Percentiles rank a stretch among this genome's conserved stretches.
Evolutionary conservation across 2,888 invertebrate genomes (phyloP).

Genomic region (Lepidochitona cinerea): DNA sequence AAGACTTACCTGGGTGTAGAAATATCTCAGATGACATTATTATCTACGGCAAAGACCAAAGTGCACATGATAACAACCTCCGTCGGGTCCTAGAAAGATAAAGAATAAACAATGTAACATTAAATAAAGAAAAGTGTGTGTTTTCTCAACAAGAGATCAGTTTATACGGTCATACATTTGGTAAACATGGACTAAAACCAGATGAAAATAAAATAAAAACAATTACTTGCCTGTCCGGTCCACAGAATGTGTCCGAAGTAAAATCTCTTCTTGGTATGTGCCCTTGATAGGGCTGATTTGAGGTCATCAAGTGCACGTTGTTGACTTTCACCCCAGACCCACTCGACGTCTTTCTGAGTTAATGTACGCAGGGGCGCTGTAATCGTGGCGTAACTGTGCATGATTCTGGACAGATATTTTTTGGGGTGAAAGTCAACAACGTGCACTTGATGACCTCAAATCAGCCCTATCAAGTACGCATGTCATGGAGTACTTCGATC

Average conservation of each 20-base stretch:
- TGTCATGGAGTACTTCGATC: slow-evolving; percentile 20
- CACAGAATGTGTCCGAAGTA: slow-evolving; percentile 14
- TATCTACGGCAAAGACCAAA: slow-evolving; percentile 49
- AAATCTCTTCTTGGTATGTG: slow-evolving; percentile 23
- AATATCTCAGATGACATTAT: slow-evolving; percentile 69
- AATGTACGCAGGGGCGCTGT: too few relatives aligned
- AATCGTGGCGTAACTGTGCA: too few relatives aligned
- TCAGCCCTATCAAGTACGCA: not conserved
- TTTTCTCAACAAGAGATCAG: not conserved
- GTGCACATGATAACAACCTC: slow-evolving; percentile 57
- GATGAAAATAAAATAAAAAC: not conserved
- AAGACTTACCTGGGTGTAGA: slow-evolving; percentile 56
- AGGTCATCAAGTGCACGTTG: slow-evolving; percentile 32
- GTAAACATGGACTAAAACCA: not conserved
- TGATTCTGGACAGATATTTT: not conserved
- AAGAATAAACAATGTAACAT: not conserved
- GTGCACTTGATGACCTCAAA: slow-evolving; percentile 13
- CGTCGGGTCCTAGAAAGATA: slow-evolving; percentile 36
- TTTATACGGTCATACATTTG: slow-evolving; percentile 14
- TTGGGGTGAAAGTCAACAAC: slow-evolving; percentile 6
- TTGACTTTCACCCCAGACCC: slow-evolving; percentile 26
- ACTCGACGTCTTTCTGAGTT: slow-evolving; percentile 24
- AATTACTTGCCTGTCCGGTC: slow-evolving; percentile 5
- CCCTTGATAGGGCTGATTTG: too few relatives aligned
- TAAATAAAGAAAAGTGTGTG: not conserved